Evolutionary conservation across 2,797 vertebrate species (phyloP).

Genomic region (Chelmon rostratus): DNA sequence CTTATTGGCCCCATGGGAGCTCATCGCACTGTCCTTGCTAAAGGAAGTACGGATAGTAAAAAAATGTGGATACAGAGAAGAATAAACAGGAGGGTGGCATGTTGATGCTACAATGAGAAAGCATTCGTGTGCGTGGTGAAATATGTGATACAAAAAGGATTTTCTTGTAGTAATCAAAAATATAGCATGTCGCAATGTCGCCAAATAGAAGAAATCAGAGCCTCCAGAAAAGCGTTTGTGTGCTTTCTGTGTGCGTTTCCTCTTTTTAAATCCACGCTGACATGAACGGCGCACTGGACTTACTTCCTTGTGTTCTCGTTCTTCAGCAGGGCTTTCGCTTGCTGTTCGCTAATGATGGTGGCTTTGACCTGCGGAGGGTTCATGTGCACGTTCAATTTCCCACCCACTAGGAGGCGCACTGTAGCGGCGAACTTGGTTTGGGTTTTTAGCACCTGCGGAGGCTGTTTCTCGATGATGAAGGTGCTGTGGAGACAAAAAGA

Average conservation of each 20-base stretch:
- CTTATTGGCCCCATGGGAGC: neutral
- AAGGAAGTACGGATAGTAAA: neutral
- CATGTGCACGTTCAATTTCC: constrained; percentile 98
- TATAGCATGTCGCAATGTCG: too few species aligned
- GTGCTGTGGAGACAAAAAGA: constrained; percentile 84
- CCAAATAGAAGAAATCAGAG: neutral
- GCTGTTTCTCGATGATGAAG: constrained; percentile 99
- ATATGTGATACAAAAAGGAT: too few species aligned
- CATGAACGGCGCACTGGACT: constrained; percentile 22
- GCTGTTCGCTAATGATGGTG: constrained; percentile 97
- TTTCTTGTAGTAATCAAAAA: too few species aligned
- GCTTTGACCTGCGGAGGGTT: constrained; percentile 99
- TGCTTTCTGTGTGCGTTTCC: neutral
- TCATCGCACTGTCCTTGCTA: neutral
- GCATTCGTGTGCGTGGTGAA: too few species aligned
- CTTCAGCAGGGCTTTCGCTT: constrained; percentile 96
- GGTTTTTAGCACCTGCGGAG: constrained; percentile 96
- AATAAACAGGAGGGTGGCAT: neutral
- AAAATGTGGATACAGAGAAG: neutral
- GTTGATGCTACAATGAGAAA: neutral
- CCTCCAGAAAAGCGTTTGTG: neutral
- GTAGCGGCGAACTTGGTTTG: constrained; percentile 98
- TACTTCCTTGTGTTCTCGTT: constrained; percentile 92
- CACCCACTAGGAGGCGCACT: constrained; percentile 94
- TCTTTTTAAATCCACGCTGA: neutral